Conservation (phyloP, 2,888 invertebrate genomes). For the Tetranychus piercei region DNA sequence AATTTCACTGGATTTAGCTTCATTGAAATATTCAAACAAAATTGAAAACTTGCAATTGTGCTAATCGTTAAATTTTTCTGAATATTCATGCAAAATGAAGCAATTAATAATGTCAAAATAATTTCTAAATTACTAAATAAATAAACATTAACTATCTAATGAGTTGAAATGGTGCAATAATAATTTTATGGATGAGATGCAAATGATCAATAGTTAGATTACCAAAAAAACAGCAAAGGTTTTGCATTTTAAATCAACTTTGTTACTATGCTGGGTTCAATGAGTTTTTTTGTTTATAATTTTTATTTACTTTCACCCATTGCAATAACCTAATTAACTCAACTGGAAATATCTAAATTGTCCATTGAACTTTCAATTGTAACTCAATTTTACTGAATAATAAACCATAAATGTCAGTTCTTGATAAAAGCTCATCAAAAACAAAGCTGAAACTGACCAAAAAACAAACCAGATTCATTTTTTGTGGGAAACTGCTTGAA, state of each 20-base stretch:
- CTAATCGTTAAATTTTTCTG: neutral
- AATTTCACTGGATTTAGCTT: too few relatives aligned
- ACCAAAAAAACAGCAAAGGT: constrained; percentile 30
- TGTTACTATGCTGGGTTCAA: neutral
- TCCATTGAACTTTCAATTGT: neutral
- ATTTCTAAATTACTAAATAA: neutral
- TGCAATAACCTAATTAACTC: neutral
- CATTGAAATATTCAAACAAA: too few relatives aligned
- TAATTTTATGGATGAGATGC: too few relatives aligned
- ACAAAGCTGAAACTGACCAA: too few relatives aligned
- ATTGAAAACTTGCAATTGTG: too few relatives aligned
- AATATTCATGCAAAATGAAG: neutral
- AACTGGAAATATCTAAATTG: neutral
- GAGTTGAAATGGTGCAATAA: too few relatives aligned
- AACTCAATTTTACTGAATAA: neutral
- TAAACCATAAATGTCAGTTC: neutral
- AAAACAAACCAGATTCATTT: too few relatives aligned
- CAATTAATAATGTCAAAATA: neutral
- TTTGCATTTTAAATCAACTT: constrained; percentile 1
- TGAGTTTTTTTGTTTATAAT: neutral
- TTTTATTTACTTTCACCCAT: neutral
- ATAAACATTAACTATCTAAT: too few relatives aligned
- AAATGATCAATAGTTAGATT: too few relatives aligned
- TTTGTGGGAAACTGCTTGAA: too few relatives aligned
- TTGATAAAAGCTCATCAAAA: too few relatives aligned